phyloP scores from a whole-genome alignment of 2,113 vertebrate species.

The Urocitellus parryii region DNA sequence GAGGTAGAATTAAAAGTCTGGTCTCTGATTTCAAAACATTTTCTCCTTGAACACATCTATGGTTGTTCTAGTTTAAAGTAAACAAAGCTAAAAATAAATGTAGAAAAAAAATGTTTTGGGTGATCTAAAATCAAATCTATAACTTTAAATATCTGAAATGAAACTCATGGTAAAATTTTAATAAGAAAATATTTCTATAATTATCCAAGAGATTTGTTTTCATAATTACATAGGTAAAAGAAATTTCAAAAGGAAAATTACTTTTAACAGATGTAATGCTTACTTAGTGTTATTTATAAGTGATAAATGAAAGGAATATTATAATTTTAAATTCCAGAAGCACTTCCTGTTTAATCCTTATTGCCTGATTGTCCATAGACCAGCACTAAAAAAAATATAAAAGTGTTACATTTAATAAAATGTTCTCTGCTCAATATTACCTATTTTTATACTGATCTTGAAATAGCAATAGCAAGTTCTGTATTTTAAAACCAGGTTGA shows the following conservation, averaged over 20 bases:
- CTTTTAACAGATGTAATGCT: conserved; percentile 1
- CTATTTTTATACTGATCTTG: conserved; percentile 72
- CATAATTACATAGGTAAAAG: neutral
- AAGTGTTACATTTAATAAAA: conserved; percentile 49
- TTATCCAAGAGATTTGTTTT: conserved; percentile 11
- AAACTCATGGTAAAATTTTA: conserved; percentile 21
- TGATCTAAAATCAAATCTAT: neutral
- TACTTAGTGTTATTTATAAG: neutral
- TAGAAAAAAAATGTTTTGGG: neutral
- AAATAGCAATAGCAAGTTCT: conserved; percentile 68
- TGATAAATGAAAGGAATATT: conserved; percentile 20
- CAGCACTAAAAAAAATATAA: neutral
- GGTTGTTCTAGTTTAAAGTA: neutral
- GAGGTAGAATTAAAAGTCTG: neutral
- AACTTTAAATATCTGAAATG: conserved; percentile 48
- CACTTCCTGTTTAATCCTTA: conserved; percentile 1
- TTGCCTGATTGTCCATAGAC: neutral
- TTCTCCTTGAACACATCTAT: neutral
- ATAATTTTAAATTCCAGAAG: conserved; percentile 42
- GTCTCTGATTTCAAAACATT: neutral
- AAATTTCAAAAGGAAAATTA: conserved; percentile 46
- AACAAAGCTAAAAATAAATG: neutral
- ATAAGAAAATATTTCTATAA: conserved; percentile 14
- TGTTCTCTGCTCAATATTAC: conserved; percentile 9
- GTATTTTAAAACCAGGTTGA: conserved; percentile 65